Evolutionary conservation across 2,797 vertebrate species (phyloP), one percentile per base, ranked within the genome.

Genomic region (Melanogrammus aeglefinus): DNA sequence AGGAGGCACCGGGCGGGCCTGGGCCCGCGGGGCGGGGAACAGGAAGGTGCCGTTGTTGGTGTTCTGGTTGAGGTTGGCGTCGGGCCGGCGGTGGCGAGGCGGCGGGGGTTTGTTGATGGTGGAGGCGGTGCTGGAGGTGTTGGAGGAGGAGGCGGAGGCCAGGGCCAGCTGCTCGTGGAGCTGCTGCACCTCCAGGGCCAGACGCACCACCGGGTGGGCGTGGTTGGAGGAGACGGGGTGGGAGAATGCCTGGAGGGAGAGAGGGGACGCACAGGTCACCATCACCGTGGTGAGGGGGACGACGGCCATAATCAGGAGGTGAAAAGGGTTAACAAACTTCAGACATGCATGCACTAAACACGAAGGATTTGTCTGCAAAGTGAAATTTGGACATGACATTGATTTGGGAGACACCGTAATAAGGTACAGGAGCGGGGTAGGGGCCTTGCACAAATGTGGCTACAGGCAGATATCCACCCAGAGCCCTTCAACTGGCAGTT

Each of bases 11-110:
- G 33, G 33, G 70, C 82, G 85, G 86, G 87, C 78, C 82, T 82
- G 91, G 74, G 86, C 77, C 80, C 84, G 84, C 0, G 88, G 84
- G 6, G 90, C 87, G 0, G 92, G 90, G 81, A 94, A 94, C 70
- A 95, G 93, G 88, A 95, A 95, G 77, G 92, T 94, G 87, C 91
- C 90, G 18, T 94, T 94, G 89, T 93, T 94, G 88, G 91, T 83
- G 83, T 94, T 94, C 82, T 93, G 93, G 89, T 95, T 95, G 79
- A 94, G 90, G 90, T 94, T 94, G 86, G 89, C 27, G 81, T 93
- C 91, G 8, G 87, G 63, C 12, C 82, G 84, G 6, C 80, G 85
- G 6, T 88, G 74, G 76, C 8, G 72, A 83, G 39, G 0, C 78
- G 78, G 72, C 51, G 70, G 75, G 89, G 36, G 87, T 91, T 7